Base-by-base conservation (phyloP, 2,797 vertebrate species). In the Coreius guichenoti region DNA sequence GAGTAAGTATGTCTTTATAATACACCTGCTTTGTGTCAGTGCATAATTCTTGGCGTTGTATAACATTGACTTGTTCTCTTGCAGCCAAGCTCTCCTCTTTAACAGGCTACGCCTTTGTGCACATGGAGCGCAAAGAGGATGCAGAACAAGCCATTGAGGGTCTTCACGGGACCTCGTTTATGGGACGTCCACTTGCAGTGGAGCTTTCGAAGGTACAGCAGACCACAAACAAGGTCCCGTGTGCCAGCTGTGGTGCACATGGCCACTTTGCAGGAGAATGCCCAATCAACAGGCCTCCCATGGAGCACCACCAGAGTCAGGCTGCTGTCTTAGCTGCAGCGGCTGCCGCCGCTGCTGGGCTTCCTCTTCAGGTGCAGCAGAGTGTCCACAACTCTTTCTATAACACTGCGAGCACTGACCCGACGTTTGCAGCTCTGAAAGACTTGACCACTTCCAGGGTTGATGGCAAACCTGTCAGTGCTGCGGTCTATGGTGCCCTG, bases 101-200 rank as follows among this genome's bases (percentile, higher is more conserved):
- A 92, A 96, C 96, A 93, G 97, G 98, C 91, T 99, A 98, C 89
- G 96, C 98, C 43, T 99, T 99, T 94, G 97, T 99, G 92, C 97
- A 99, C 92, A 99, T 99, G 98, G 98, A 99, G 95, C 97, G 96
- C 90, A 97, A 98, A 93, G 98, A 98, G 89, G 97, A 98, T 78
- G 97, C 97, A 89, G 90, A 96, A 91, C 94, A 93, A 88, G 97
- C 98, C 85, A 98, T 98, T 80, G 97, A 98, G 16, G 96, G 96
- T 43, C 96, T 99, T 88, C 97, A 99, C 70, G 98, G 97, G 90
- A 98, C 97, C 93, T 96, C 97, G 88, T 96, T 96, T 92, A 99
- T 98, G 93, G 98, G 97, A 78, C 97, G 96, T 87, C 95, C 97
- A 89, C 95, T 99, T 91, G 97, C 97, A 54, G 98, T 99, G 90